Percentiles rank a stretch among this genome's conserved stretches.
phyloP scores from a whole-genome alignment of 2,888 invertebrate genomes.

The Falcaria lacertinaria region DNA sequence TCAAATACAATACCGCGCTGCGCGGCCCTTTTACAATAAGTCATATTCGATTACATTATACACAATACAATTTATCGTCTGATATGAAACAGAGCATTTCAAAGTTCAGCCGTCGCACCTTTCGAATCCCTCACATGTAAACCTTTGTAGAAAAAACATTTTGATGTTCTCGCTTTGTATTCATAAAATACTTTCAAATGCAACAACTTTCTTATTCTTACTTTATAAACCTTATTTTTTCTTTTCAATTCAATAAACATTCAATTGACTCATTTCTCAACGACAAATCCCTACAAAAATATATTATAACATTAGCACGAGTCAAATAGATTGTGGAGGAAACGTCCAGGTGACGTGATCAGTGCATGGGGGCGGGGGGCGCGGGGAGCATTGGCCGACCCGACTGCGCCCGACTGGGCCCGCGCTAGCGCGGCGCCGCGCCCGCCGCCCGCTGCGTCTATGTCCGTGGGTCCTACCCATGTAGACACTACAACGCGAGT shows the following conservation, averaged over 20 bases:
- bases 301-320: slow-evolving; percentile 76
- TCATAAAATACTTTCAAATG: slow-evolving; percentile 79
- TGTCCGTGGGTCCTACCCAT: slow-evolving; percentile 50
- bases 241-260: slow-evolving; percentile 75
- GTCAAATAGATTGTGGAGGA: slow-evolving; percentile 60
- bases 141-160: slow-evolving; percentile 76
- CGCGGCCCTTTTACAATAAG: slow-evolving; percentile 52
- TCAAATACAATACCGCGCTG: too few relatives aligned
- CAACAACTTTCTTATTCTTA: slow-evolving; percentile 78
- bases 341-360: slow-evolving; percentile 37
- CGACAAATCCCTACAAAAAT: slow-evolving; percentile 79
- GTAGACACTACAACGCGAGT: slow-evolving; percentile 53
- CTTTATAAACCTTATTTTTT: slow-evolving; percentile 74
- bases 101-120: slow-evolving; percentile 59
- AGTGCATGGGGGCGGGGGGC: slow-evolving; percentile 26
- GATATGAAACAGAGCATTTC: slow-evolving; percentile 73
- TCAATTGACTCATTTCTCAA: slow-evolving; percentile 79
- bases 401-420: slow-evolving; percentile 8
- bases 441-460: slow-evolving; percentile 20
- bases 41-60: slow-evolving; percentile 15
- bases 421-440: slow-evolving; percentile 13
- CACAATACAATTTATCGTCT: slow-evolving; percentile 49
- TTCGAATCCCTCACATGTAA: slow-evolving; percentile 69
- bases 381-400: slow-evolving; percentile 7
- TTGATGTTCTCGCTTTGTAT: slow-evolving; percentile 78